Conservation (phyloP, 2,797 vertebrate genomes). For the Myiotriccus ornatus region DNA sequence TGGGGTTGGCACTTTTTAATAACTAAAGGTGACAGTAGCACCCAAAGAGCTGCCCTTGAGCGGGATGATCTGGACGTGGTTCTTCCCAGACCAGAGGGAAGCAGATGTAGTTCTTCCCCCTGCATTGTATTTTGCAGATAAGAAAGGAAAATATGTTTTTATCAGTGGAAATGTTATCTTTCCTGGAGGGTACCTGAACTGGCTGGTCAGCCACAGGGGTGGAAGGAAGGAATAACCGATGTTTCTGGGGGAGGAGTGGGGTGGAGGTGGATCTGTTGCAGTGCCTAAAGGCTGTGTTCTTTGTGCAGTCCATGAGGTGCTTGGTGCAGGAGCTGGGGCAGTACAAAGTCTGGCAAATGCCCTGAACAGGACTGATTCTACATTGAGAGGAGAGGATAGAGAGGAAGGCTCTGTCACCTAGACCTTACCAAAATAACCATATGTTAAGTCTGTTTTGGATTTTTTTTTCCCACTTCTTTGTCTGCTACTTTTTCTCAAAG, state of each 20-base stretch:
- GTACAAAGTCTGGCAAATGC: neutral
- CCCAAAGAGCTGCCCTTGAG: neutral
- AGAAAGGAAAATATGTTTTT: neutral
- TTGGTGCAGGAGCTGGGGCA: accelerated
- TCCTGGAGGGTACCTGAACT: neutral
- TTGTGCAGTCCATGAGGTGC: neutral
- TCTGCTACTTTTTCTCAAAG: neutral
- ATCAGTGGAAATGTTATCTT: neutral
- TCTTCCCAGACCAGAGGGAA: neutral
- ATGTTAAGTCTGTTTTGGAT: neutral
- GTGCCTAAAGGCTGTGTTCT: neutral
- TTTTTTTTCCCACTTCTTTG: neutral
- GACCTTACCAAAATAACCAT: neutral
- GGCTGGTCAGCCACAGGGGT: accelerated
- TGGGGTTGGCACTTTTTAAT: neutral
- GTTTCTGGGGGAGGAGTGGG: neutral
- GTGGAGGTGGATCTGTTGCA: neutral
- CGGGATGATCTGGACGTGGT: neutral
- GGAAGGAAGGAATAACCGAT: neutral
- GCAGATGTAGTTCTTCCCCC: neutral
- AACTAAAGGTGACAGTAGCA: neutral
- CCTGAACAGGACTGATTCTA: neutral
- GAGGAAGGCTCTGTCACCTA: neutral
- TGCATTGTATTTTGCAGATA: neutral
- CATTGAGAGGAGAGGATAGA: neutral